Evolutionary conservation across 2,113 vertebrate species (phyloP).

Genomic region (Eclectus roratus): DNA sequence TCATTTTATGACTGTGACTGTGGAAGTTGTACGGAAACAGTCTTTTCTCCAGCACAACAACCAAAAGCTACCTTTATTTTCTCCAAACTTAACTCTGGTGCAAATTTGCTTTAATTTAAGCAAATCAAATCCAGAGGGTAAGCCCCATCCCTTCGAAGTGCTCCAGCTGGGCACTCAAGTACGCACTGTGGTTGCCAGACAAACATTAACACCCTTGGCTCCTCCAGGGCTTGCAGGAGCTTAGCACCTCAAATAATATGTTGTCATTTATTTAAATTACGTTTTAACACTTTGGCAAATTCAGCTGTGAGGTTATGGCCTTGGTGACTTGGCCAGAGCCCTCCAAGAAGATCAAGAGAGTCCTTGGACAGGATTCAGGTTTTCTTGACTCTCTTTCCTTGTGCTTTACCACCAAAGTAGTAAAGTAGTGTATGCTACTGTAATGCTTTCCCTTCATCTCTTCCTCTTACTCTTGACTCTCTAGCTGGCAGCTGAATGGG

Average conservation of each 20-base stretch:
- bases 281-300: slow-evolving; percentile 7
- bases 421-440: background rate
- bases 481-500: background rate
- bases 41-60: background rate
- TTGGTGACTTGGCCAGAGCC: background rate
- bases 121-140: background rate
- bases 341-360: background rate
- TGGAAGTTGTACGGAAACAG: background rate
- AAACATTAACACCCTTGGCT: slow-evolving; percentile 2
- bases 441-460: background rate
- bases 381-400: background rate
- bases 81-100: background rate
- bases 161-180: background rate
- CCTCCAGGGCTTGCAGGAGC: background rate
- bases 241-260: background rate
- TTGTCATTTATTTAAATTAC: background rate
- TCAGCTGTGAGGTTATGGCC: background rate
- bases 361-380: background rate
- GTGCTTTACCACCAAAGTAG: background rate
- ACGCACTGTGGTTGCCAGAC: background rate
- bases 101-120: slow-evolving; percentile 7
- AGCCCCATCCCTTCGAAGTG: background rate
- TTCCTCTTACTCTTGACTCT: background rate
- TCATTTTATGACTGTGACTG: background rate
- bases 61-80: background rate